phyloP scores from a whole-genome alignment of 2,113 vertebrate genomes.

The Lipotes vexillifer region DNA sequence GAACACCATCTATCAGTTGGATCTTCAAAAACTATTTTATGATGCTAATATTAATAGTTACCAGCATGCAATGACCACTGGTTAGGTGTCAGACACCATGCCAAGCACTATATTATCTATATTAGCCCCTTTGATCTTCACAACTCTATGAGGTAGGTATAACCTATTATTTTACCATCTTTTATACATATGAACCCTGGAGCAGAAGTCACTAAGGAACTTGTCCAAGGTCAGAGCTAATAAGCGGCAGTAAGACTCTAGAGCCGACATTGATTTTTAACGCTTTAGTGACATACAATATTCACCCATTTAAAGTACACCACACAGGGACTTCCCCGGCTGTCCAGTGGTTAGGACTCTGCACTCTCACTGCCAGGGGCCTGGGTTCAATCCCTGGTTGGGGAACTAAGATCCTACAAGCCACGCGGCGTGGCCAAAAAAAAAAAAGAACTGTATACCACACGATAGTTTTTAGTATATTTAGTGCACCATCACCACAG shows the following conservation, averaged over 20 bases:
- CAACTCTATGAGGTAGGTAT: neutral
- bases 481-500: neutral
- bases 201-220: slow-evolving; percentile 1
- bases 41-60: slow-evolving; percentile 27
- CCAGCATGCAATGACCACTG: neutral
- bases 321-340: neutral
- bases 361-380: neutral
- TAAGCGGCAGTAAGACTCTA: neutral
- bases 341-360: too few relatives aligned
- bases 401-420: neutral
- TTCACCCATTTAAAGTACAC: neutral
- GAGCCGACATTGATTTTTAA: neutral
- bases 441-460: neutral
- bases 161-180: neutral
- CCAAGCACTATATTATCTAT: neutral
- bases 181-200: neutral
- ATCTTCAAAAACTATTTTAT: slow-evolving; percentile 42
- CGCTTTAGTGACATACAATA: neutral
- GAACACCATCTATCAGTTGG: slow-evolving; percentile 18
- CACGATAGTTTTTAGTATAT: neutral
- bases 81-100: neutral
- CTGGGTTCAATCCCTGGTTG: neutral
- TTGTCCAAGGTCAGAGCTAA: neutral
- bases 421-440: neutral
- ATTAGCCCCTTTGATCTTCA: neutral